Evolutionary conservation across 2,888 invertebrate species (phyloP).

Genomic region (Lycophotia porphyrea): DNA sequence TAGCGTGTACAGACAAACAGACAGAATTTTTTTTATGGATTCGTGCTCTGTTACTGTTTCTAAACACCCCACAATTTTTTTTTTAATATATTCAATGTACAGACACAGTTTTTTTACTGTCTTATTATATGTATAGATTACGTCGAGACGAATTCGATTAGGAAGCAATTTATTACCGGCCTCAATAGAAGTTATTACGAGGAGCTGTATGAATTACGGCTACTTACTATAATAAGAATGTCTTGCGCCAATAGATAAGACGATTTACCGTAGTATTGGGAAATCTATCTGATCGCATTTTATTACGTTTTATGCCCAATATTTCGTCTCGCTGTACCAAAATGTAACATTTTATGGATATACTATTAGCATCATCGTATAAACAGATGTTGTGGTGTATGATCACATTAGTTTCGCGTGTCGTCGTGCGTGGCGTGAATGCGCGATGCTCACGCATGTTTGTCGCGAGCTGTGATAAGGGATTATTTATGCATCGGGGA

Average conservation of each 20-base stretch:
- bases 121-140: too few relatives aligned
- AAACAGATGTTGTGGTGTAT: slow-evolving; percentile 41
- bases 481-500: slow-evolving; percentile 80
- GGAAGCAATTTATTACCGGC: slow-evolving; percentile 52
- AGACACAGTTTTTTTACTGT: too few relatives aligned
- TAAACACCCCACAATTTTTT: too few relatives aligned
- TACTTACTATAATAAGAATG: slow-evolving; percentile 40
- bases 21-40: too few relatives aligned
- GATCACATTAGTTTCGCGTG: slow-evolving; percentile 42
- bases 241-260: slow-evolving; percentile 38
- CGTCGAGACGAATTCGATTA: slow-evolving; percentile 52
- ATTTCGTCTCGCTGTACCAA: slow-evolving; percentile 9
- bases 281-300: slow-evolving; percentile 31
- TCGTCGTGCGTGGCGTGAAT: slow-evolving; percentile 60
- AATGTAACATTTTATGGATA: slow-evolving; percentile 4
- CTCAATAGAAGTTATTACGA: slow-evolving; percentile 44
- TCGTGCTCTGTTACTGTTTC: too few relatives aligned
- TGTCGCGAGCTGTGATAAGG: slow-evolving; percentile 72
- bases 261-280: slow-evolving; percentile 35
- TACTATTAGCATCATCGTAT: slow-evolving; percentile 21
- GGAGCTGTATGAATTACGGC: slow-evolving; percentile 39
- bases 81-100: too few relatives aligned
- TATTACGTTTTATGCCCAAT: slow-evolving; percentile 18
- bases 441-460: slow-evolving; percentile 65
- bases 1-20: too few relatives aligned